A percentile compares a stretch with the other conserved stretches of the same genome.
phyloP scores from a whole-genome alignment of 2,888 invertebrate genomes.

The Catocala nupta region DNA sequence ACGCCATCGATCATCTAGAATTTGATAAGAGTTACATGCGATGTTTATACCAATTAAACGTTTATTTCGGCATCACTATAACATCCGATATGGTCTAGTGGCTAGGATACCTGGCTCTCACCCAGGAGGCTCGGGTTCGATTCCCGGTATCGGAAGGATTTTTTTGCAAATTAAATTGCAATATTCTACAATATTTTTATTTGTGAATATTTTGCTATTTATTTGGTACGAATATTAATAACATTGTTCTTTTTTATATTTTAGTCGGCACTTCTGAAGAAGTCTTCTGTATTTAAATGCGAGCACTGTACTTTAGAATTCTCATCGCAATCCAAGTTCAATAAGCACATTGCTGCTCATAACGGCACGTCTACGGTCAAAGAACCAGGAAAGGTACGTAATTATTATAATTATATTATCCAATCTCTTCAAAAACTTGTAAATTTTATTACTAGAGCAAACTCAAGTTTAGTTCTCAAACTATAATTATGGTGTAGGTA shows the following conservation, averaged over 20 bases:
- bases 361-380: slow-evolving; percentile 18
- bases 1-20: no score
- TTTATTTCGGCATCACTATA: background rate
- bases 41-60: no score
- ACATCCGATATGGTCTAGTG: slow-evolving; percentile 88
- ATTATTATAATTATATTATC: background rate
- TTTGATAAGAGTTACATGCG: no score
- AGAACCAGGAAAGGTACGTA: slow-evolving; percentile 38
- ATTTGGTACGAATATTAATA: background rate
- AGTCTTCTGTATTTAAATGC: slow-evolving; percentile 43
- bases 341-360: slow-evolving; percentile 56
- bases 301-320: slow-evolving; percentile 55
- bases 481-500: no score
- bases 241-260: background rate
- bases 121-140: slow-evolving; percentile 89
- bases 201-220: background rate
- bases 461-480: no score
- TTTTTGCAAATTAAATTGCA: slow-evolving; percentile 23
- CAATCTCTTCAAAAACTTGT: no score
- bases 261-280: slow-evolving; percentile 18
- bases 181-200: no score
- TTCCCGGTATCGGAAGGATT: slow-evolving; percentile 86
- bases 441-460: no score
- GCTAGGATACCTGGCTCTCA: slow-evolving; percentile 92
- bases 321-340: slow-evolving; percentile 35